phyloP scores from a whole-genome alignment of 37 sponge, comb jelly and placozoan genomes.

The Agelas oroides region DNA sequence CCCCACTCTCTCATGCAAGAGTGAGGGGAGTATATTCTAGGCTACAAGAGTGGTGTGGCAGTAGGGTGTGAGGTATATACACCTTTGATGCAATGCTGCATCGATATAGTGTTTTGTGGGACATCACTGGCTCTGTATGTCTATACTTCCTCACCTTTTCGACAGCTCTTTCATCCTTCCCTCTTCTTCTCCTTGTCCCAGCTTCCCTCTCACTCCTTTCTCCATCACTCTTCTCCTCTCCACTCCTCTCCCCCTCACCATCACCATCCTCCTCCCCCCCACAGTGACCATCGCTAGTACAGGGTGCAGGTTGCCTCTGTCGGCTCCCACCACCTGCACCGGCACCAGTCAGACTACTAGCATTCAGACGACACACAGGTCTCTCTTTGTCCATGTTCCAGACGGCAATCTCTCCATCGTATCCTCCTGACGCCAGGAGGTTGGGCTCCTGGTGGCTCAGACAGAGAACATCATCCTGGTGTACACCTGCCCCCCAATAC shows the following conservation, averaged over 20 bases:
- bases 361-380: constrained; percentile 16
- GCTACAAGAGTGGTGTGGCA: too few species aligned
- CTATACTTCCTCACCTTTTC: constrained; percentile 22
- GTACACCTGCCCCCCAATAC: constrained; percentile 66
- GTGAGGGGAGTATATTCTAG: too few species aligned
- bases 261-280: background rate
- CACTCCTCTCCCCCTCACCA: too few species aligned
- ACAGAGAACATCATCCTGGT: constrained; percentile 92
- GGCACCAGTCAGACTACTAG: constrained; percentile 20
- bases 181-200: background rate
- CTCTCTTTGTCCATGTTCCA: constrained; percentile 80
- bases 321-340: background rate
- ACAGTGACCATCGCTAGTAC: background rate
- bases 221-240: too few species aligned
- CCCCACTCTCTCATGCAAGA: too few species aligned
- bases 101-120: background rate
- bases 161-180: constrained; percentile 20
- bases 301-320: background rate
- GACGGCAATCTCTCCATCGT: constrained; percentile 83
- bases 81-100: too few species aligned
- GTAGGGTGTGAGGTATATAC: too few species aligned
- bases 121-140: too few species aligned
- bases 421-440: constrained; percentile 74
- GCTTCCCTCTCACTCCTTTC: background rate
- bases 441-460: constrained; percentile 69